Base-by-base conservation (phyloP, 2,888 invertebrate genomes). In the Melieria omissa region DNA sequence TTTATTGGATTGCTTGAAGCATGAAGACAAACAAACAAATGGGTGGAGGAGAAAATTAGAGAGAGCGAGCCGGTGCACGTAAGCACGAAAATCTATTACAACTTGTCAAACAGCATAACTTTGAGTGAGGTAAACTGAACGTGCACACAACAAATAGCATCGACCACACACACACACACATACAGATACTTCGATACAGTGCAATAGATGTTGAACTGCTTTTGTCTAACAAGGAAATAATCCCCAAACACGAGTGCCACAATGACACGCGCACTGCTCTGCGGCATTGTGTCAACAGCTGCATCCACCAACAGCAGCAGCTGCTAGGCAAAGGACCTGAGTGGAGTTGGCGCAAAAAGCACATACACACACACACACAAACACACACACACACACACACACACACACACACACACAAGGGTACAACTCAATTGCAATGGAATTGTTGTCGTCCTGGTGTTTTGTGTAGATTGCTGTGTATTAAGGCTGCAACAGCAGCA, bases 361-460 rank as follows among this genome's bases (percentile, higher is more conserved):
- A 29, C 29, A 29, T 29, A 29, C 29, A 29, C 29, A 29, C 29
- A 29, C 29, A 47, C 46, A 63, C 42, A 49, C 1, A 46, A 14
- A 49, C 16, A 64, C 5, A 46, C 29, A 47, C 3, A 62, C 2
- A 14, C 29, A 29, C 29, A 29, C 29, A 29, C 29, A 47, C 46
- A 63, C 42, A 49, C 1, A 46, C 47, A 49, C 16, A 64, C 5
- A 46, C 29, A 47, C 3, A 62, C 2, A 14, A 12, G 45, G 16
- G n/a, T 7, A 45, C 41, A 14, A 29, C 12, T 46, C 12, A 7
- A 49, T 47, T 49, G 16, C 52, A 41, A 64, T 5, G 41, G 6
- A 80, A 80, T 71, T 73, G 78, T 73, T 75, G 74, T 46, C 57
- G 65, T 41, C 52, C 44, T 44, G 52, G 54, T 54, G 49, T 41